Conservation (phyloP, 2,113 vertebrate genomes). For the Otocyon megalotis region DNA sequence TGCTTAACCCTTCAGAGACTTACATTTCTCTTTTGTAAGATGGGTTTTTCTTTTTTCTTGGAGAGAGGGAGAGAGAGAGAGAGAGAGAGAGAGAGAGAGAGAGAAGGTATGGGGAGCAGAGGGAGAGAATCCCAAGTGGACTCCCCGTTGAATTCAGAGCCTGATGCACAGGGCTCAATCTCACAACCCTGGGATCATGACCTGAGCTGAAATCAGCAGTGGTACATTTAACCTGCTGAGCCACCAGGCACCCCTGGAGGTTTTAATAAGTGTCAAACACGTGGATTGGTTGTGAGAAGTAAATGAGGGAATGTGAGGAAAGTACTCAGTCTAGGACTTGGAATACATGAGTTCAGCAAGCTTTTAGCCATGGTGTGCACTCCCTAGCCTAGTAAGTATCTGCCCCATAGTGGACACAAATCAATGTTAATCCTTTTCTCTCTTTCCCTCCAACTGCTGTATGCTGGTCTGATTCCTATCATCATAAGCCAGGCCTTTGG, state of each 20-base stretch:
- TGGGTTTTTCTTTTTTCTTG: not conserved
- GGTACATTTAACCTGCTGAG: not conserved
- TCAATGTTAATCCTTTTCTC: not conserved
- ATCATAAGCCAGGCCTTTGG: not conserved
- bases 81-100: not conserved
- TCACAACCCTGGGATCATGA: not conserved
- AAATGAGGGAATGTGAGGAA: not conserved
- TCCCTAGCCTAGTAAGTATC: not conserved
- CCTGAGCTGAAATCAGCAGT: not conserved
- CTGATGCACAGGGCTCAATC: not conserved
- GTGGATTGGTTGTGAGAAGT: not conserved
- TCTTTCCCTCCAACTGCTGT: not conserved
- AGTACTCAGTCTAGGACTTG: not conserved
- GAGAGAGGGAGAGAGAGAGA: too few species aligned
- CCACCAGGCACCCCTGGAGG: not conserved
- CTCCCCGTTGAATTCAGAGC: not conserved
- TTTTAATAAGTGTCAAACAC: not conserved
- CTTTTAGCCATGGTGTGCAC: too few species aligned
- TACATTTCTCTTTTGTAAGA: not conserved
- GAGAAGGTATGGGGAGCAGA: not conserved
- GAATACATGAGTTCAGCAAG: not conserved
- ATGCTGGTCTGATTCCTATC: not conserved
- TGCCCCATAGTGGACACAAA: not conserved
- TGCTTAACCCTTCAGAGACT: not conserved
- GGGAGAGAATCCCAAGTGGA: not conserved